Conservation (phyloP, 2,888 invertebrate genomes). For the Lasiommata megera region DNA sequence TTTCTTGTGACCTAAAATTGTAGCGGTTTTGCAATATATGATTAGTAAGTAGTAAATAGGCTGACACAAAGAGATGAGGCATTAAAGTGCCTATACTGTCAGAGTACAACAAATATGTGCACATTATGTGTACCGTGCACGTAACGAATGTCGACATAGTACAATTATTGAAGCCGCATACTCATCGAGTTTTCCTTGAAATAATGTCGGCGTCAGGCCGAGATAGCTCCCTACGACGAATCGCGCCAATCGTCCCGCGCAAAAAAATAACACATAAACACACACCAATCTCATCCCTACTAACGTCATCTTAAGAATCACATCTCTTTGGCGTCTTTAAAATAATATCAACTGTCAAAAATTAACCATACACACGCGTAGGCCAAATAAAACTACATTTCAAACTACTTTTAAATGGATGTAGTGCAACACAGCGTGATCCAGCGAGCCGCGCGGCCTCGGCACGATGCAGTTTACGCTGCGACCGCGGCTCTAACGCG, state of each 20-base stretch:
- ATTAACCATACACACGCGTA: conserved; percentile 77
- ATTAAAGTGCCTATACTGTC: conserved; percentile 30
- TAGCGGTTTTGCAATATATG: conserved; percentile 20
- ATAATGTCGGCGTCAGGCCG: conserved; percentile 54
- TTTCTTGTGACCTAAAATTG: conserved; percentile 46
- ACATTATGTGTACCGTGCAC: conserved; percentile 25
- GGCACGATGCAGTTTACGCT: conserved; percentile 76
- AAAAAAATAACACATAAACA: conserved; percentile 69
- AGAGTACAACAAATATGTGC: conserved; percentile 13
- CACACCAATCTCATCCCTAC: conserved; percentile 68
- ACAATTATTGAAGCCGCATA: conserved; percentile 48
- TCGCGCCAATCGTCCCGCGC: conserved; percentile 65
- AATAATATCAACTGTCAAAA: conserved; percentile 81
- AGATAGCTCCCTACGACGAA: conserved; percentile 56
- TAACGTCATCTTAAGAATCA: conserved; percentile 52
- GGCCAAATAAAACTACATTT: conserved; percentile 73
- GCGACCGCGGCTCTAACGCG: conserved; percentile 69
- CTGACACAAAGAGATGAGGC: conserved; percentile 25
- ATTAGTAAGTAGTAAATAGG: conserved; percentile 15
- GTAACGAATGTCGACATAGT: conserved; percentile 40
- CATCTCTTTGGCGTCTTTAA: conserved; percentile 53
- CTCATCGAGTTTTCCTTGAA: conserved; percentile 71
- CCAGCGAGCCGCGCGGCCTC: conserved; percentile 74
- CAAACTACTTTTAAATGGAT: conserved; percentile 69
- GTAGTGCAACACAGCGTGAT: conserved; percentile 65